phyloP scores from a whole-genome alignment of 2,797 vertebrate genomes.

The Natrix natrix region DNA sequence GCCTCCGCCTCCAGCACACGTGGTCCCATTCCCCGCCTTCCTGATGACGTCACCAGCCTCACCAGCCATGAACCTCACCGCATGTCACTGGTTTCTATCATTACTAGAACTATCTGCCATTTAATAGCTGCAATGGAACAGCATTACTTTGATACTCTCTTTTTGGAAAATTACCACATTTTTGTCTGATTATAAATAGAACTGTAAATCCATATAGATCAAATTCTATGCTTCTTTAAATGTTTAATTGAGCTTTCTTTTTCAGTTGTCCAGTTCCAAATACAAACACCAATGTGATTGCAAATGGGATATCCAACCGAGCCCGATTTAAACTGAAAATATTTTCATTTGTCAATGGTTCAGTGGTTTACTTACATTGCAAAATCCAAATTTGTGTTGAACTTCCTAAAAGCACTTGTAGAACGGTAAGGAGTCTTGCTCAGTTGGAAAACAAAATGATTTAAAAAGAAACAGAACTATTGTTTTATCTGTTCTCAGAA shows the following conservation, averaged over 20 bases:
- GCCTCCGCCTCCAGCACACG: too few species aligned
- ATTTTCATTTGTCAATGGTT: slow-evolving; percentile 80
- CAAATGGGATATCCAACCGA: slow-evolving; percentile 82
- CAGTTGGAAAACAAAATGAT: background rate
- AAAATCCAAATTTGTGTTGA: slow-evolving; percentile 82
- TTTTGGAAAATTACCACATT: background rate
- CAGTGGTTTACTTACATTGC: slow-evolving; percentile 87
- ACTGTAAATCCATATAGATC: background rate
- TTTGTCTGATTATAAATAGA: background rate
- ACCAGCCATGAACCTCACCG: too few species aligned
- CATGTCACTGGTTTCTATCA: too few species aligned
- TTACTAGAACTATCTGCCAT: background rate
- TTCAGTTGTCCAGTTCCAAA: slow-evolving; percentile 80
- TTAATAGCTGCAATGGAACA: background rate
- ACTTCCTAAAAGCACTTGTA: slow-evolving; percentile 70
- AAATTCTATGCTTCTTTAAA: background rate
- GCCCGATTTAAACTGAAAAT: slow-evolving; percentile 83
- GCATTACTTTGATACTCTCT: too few species aligned
- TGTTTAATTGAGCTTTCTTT: slow-evolving; percentile 20
- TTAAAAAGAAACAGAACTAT: background rate
- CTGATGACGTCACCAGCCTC: too few species aligned
- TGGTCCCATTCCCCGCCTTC: too few species aligned
- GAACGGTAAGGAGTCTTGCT: slow-evolving; percentile 71
- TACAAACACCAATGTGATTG: slow-evolving; percentile 72
- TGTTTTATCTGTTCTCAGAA: slow-evolving; percentile 5